Evolutionary conservation across 1,140 invertebrate species (phyloP), one percentile per base, ranked within the genome.

Genomic region (Drosophila malerkotliana): DNA sequence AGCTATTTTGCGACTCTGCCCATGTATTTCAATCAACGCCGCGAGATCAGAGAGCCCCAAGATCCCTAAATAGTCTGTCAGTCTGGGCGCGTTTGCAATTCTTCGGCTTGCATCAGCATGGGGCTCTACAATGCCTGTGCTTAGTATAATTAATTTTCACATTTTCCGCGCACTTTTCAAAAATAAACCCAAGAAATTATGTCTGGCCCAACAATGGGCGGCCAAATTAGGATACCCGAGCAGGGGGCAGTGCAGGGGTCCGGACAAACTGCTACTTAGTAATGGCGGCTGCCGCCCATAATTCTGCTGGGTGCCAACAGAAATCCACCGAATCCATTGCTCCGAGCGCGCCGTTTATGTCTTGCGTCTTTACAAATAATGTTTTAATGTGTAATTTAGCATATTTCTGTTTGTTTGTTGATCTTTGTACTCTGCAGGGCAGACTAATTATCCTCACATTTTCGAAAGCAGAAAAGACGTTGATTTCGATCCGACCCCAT

Each of bases 111-210:
- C 26, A 28, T 28, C 26, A 6, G 26, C 26, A 28, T 28, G 26
- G 26, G 26, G 26, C 28, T 47, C 7, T 34, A 58, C 45, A 55
- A 14, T 71, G 41, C 44, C 57, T 56, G 58, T 69, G 75, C 39
- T 74, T 59, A 68, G 72, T 73, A 75, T 87, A 81, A 87, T 85
- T 81, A 77, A 87, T 85, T 84, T 84, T 77, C 77, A 62, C 72
- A 85, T 85, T 85, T 72, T n/a, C 14, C 60, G 64, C 57, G 47
- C 61, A 76, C 54, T 72, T 63, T 76, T 83, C 32, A 18, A 68
- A 79, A 79, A 79, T 72, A 75, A 84, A 79, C 45, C 39, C 56
- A 60, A 44, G 56, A 54, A 60, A 64, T 64, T 21, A 67, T 72
- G 75, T 74, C 41, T 61, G 49, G 68, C 57, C 75, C 66, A 66